A percentile compares a stretch with the other conserved stretches of the same genome.
These are phyloP conservation scores for Leptobrachium ailaonicum DNA, from an alignment of 2,113 vertebrate species.

Conservation along the genomic window DNA sequence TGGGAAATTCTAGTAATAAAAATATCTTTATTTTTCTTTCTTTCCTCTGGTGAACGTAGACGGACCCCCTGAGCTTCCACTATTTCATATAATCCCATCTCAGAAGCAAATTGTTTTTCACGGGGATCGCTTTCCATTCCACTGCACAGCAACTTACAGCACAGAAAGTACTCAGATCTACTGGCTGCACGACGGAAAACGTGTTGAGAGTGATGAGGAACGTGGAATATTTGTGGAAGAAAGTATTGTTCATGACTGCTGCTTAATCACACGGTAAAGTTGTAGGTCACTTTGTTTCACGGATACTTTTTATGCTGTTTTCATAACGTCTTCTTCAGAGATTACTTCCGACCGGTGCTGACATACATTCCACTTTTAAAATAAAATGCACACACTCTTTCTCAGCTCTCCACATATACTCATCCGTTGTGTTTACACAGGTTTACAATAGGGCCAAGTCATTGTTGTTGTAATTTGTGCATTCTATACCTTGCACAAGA, in stretches of 20 bases:
- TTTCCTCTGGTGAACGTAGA: conserved; percentile 61
- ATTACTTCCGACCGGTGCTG: too few species aligned
- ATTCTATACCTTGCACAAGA: too few species aligned
- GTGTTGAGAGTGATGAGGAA: conserved; percentile 73
- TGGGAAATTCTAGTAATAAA: background rate
- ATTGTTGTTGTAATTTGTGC: too few species aligned
- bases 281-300: background rate
- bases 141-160: conserved; percentile 82
- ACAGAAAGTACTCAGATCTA: conserved; percentile 70
- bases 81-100: conserved; percentile 88
- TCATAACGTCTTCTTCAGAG: too few species aligned
- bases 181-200: conserved; percentile 76
- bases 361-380: too few species aligned
- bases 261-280: conserved; percentile 82
- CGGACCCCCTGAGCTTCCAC: conserved; percentile 80
- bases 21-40: conserved; percentile 18
- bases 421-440: too few species aligned
- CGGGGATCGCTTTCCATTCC: conserved; percentile 84
- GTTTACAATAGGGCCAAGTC: too few species aligned
- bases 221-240: conserved; percentile 79
- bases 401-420: too few species aligned
- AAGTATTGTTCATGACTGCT: conserved; percentile 87
- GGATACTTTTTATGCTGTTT: too few species aligned
- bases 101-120: conserved; percentile 86
- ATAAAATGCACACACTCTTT: too few species aligned